These are phyloP conservation scores for Scleropages formosus DNA, from an alignment of 2,797 vertebrate species.

Conservation along the genomic window DNA sequence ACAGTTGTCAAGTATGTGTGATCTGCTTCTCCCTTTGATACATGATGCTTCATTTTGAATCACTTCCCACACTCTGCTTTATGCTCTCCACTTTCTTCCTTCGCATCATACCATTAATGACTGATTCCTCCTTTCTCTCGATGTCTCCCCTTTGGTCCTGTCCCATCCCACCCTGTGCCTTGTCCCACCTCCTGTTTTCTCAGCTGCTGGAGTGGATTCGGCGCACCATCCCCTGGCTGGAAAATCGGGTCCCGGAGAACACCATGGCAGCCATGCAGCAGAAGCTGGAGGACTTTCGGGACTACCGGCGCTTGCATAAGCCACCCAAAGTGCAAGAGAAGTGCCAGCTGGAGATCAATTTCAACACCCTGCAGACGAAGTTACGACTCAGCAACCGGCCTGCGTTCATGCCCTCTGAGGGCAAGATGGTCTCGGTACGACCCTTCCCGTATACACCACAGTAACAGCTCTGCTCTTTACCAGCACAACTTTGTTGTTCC, in stretches of 20 bases:
- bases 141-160: background rate
- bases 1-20: too few species aligned
- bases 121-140: background rate
- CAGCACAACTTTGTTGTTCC: too few species aligned
- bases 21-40: background rate
- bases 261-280: slow-evolving; percentile 78
- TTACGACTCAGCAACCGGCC: slow-evolving; percentile 80
- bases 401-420: slow-evolving; percentile 84
- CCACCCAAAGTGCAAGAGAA: slow-evolving; percentile 83
- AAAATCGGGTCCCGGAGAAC: slow-evolving; percentile 77
- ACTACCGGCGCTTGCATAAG: slow-evolving; percentile 81
- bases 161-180: background rate
- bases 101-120: background rate
- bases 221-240: slow-evolving; percentile 82
- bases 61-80: background rate
- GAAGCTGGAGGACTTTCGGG: slow-evolving; percentile 82
- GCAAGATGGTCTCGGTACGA: slow-evolving; percentile 82
- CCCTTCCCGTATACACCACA: too few species aligned
- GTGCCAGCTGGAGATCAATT: slow-evolving; percentile 81
- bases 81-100: background rate
- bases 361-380: slow-evolving; percentile 82
- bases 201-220: slow-evolving; percentile 83
- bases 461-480: too few species aligned
- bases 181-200: background rate
- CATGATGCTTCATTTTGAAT: background rate